These are phyloP conservation scores for Myotis pilosus DNA, from an alignment of 2,797 vertebrate genomes.

Conservation along the genomic window DNA sequence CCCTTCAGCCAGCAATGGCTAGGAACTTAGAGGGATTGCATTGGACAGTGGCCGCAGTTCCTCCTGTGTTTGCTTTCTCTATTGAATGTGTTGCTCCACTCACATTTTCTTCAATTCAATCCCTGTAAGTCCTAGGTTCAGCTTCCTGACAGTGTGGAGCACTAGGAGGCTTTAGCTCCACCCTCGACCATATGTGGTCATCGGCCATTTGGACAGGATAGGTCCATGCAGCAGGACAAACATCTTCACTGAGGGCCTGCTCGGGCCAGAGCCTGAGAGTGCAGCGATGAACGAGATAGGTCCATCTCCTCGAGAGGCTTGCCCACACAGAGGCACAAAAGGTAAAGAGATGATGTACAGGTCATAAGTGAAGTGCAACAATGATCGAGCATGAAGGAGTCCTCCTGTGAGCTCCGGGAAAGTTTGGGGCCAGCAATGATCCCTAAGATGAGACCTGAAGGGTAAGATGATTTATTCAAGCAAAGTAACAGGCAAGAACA, in stretches of 20 bases:
- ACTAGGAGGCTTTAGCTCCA: background rate
- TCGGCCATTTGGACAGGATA: background rate
- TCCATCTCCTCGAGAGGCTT: background rate
- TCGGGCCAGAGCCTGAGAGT: background rate
- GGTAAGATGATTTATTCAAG: background rate
- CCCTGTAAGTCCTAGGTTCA: background rate
- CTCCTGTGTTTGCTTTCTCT: background rate
- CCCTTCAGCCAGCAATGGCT: background rate
- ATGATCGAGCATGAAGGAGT: rapidly evolving
- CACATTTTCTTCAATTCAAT: background rate
- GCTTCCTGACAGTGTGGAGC: background rate
- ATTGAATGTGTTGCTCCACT: background rate
- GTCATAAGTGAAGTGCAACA: background rate
- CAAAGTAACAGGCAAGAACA: background rate
- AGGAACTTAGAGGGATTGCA: background rate
- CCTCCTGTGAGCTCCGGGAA: background rate
- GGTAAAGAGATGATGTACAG: background rate
- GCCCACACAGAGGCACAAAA: background rate
- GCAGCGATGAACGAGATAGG: background rate
- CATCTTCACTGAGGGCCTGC: background rate
- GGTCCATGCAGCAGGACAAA: background rate
- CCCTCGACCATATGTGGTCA: background rate
- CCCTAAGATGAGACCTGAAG: background rate
- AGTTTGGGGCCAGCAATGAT: background rate
- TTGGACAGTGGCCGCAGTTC: background rate